Conservation (phyloP, 2,888 invertebrate species). For the Tetragonisca angustula region DNA sequence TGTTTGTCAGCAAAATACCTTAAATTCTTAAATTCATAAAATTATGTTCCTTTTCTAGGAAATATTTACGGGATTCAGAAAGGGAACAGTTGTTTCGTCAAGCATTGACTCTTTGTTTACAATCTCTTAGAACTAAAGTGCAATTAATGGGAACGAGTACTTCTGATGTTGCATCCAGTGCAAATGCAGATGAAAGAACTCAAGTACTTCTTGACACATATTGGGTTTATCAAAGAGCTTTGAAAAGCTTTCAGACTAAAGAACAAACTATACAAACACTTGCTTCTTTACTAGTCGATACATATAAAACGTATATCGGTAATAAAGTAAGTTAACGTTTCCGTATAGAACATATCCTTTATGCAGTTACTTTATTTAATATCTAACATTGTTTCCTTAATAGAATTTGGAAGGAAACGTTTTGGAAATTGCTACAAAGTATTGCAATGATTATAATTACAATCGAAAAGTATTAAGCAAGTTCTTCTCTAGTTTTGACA, state of each 20-base stretch:
- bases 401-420: slow-evolving; percentile 87
- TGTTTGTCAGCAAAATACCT: background rate
- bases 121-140: slow-evolving; percentile 88
- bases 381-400: background rate
- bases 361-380: background rate
- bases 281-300: slow-evolving; percentile 88
- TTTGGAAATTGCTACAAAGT: slow-evolving; percentile 89
- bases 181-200: slow-evolving; percentile 80
- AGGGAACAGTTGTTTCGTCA: slow-evolving; percentile 92
- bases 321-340: slow-evolving; percentile 85
- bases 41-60: slow-evolving; percentile 83
- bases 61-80: slow-evolving; percentile 94
- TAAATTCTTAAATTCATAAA: background rate
- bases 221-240: slow-evolving; percentile 89
- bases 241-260: slow-evolving; percentile 87
- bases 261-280: slow-evolving; percentile 85
- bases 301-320: slow-evolving; percentile 88
- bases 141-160: slow-evolving; percentile 82
- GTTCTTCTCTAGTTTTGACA: slow-evolving; percentile 36
- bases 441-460: slow-evolving; percentile 84
- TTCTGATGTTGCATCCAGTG: slow-evolving; percentile 71
- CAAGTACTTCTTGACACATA: slow-evolving; percentile 87
- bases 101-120: slow-evolving; percentile 90
- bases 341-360: background rate
- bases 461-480: slow-evolving; percentile 45